Percentiles rank a stretch among this genome's conserved stretches.
phyloP scores from a whole-genome alignment of 2,113 vertebrate genomes.

The Arvicanthis niloticus region DNA sequence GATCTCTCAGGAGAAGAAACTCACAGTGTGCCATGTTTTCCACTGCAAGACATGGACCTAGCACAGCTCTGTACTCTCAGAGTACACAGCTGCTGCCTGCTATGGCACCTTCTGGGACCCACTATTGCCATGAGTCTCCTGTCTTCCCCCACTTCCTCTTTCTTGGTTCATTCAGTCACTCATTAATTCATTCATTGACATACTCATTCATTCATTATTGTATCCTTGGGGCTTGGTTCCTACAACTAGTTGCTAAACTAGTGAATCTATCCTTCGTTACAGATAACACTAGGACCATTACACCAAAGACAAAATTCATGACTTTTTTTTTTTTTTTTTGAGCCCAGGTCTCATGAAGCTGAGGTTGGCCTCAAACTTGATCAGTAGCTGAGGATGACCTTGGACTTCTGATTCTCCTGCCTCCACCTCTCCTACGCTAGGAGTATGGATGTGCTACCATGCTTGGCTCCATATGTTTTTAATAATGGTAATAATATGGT shows the following conservation, averaged over 20 bases:
- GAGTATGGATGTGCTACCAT: not conserved
- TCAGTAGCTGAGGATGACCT: not conserved
- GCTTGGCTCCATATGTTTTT: not conserved
- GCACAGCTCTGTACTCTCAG: not conserved
- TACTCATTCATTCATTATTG: not conserved
- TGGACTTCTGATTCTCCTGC: not conserved
- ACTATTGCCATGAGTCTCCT: not conserved
- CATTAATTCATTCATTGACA: not conserved
- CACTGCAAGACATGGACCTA: conserved; percentile 87
- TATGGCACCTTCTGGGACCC: no score
- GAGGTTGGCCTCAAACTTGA: not conserved
- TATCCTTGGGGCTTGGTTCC: not conserved
- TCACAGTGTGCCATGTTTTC: conserved; percentile 96
- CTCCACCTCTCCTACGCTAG: not conserved
- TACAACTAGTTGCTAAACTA: not conserved
- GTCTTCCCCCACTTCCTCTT: not conserved
- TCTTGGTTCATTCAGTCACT: not conserved
- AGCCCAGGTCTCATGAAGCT: not conserved
- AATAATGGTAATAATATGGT: not conserved
- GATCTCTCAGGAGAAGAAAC: conserved; percentile 94
- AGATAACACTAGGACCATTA: not conserved
- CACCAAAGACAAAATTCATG: not conserved
- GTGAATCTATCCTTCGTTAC: not conserved
- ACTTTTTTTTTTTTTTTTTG: not conserved
- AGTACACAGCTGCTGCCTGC: not conserved